These are phyloP conservation scores for Chaetophractus vellerosus DNA, from an alignment of 2,797 vertebrate species.

Conservation along the genomic window DNA sequence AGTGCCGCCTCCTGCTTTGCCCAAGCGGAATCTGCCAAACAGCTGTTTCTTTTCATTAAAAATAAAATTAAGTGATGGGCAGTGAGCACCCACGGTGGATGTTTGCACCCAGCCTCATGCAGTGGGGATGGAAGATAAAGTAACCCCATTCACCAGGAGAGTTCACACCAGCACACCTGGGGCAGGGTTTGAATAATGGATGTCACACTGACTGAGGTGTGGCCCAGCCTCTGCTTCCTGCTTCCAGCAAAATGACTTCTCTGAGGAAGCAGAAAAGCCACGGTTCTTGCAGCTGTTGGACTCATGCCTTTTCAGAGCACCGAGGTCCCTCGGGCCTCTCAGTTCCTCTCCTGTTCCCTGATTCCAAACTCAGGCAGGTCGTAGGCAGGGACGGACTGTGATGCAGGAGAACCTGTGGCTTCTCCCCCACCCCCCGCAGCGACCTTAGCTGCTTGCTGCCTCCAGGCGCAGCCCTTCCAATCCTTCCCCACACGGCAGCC, in stretches of 20 bases:
- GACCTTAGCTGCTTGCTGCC: neutral
- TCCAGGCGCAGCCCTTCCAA: neutral
- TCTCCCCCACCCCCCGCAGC: neutral
- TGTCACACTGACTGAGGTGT: neutral
- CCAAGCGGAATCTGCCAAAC: slow-evolving; percentile 30
- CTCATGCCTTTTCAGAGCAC: accelerated
- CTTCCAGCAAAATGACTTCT: slow-evolving; percentile 27
- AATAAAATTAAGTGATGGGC: neutral
- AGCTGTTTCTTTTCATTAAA: slow-evolving; percentile 70
- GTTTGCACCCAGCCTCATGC: neutral
- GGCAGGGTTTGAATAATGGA: neutral
- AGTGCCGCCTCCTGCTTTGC: neutral
- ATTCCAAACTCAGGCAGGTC: neutral
- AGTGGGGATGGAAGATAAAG: neutral
- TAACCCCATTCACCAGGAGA: neutral
- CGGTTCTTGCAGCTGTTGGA: accelerated
- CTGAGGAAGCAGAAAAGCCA: neutral
- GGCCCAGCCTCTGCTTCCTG: neutral
- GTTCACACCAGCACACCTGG: neutral
- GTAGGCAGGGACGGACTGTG: neutral
- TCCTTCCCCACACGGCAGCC: neutral
- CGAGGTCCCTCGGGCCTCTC: neutral
- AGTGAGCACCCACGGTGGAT: neutral
- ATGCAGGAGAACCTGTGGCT: neutral
- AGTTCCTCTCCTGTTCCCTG: neutral